Evolutionary conservation across 1,140 invertebrate genomes (phyloP).

Genomic region (Orchesella cincta): DNA sequence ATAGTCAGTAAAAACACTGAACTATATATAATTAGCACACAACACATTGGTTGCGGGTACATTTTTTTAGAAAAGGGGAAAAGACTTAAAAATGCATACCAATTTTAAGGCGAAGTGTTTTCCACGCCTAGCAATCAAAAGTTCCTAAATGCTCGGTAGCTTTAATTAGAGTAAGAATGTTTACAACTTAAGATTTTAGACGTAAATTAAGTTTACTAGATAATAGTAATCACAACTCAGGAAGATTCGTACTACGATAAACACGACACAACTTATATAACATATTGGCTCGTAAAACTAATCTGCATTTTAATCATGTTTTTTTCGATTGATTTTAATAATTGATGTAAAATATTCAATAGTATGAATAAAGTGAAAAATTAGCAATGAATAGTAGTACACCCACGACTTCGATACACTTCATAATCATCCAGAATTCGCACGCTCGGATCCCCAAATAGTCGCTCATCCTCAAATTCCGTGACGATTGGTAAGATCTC

Average conservation of each 20-base stretch:
- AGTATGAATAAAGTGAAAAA: too few species aligned
- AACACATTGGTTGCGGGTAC: conserved; percentile 11
- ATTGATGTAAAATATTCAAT: too few species aligned
- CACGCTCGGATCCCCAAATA: background rate
- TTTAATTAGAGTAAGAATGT: conserved; percentile 9
- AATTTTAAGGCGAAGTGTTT: conserved; percentile 14
- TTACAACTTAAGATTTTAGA: too few species aligned
- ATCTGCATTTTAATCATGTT: too few species aligned
- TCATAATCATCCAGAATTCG: background rate
- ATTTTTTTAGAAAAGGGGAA: conserved; percentile 18
- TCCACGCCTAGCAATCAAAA: conserved; percentile 21
- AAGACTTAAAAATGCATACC: conserved; percentile 22
- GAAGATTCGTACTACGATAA: too few species aligned
- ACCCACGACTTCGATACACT: background rate
- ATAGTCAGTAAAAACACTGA: too few species aligned
- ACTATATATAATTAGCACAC: background rate
- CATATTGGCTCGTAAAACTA: too few species aligned
- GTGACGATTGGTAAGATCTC: background rate
- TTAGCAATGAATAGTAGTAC: too few species aligned
- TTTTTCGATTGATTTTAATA: too few species aligned
- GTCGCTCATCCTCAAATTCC: background rate
- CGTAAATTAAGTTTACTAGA: too few species aligned
- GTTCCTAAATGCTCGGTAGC: conserved; percentile 18
- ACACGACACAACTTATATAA: too few species aligned
- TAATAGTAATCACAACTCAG: too few species aligned